Base-by-base conservation (phyloP, 2,113 vertebrate genomes). In the Synchiropus splendidus region DNA sequence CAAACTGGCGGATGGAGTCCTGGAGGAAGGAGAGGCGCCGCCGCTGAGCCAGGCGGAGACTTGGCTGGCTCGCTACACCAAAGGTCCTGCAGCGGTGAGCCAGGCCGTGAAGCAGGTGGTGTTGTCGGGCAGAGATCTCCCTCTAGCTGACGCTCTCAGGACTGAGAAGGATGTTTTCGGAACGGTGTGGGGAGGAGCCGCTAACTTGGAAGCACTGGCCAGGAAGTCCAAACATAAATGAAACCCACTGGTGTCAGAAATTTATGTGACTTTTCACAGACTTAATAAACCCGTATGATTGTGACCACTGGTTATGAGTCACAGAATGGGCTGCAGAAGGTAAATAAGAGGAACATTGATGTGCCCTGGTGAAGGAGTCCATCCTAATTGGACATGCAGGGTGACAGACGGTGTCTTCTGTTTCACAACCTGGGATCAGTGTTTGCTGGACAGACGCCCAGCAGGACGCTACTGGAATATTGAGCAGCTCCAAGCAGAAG, bases 121-220 rank as follows among this genome's bases (percentile, higher is more conserved):
- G 42, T 14, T 80, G 31, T 89, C 84, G 1, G 89, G 86, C 33
- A 83, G 80, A 78, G 94, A 98, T 58, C 83, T 92, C 2, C 77
- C 78, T 0, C 55, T 95, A 39, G 79, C 86, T 13, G 83, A 87
- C n/a, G 88, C 94, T 16, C 77, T 99, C 54, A 81, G 79, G 66
- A 79, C 60, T 2, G 93, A 98, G 74, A 92, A 83, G 62, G 83
- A 88, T 10, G 48, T 94, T 37, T 86, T 98, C 30, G 90, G 89
- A 59, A 90, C 80, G 1, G 66, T 99, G 9, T 98, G 95, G 92
- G 94, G 92, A 0, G 89, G 86, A 2, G 87, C 87, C 5, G 89
- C 85, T 35, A 92, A 97, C 67, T 58, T 91, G 48, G 64, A 90
- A 58, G 95, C 92, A 1, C 50, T 97, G 78, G 70, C 70, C 71